Base-by-base conservation (phyloP, 2,888 invertebrate genomes). In the Temnothorax unifasciatus region DNA sequence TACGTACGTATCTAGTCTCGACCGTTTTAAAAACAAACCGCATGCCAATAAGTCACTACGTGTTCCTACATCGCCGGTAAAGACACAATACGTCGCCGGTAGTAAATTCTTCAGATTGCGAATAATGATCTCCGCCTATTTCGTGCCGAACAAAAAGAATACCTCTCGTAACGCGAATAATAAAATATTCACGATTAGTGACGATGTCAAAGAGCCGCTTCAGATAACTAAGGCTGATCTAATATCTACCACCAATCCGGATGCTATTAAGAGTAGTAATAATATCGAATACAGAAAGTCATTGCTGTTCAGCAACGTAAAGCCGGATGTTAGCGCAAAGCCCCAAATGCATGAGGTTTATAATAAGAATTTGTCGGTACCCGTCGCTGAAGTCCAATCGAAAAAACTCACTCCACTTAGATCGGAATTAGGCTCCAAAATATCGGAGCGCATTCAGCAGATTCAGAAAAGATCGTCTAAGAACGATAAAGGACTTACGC, bases 161-260 rank as follows among this genome's bases (percentile, higher is more conserved):
- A n/a, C 13, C 6, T 64, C 87, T 6, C 73, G 85, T n/a, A 64
- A 54, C 74, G 84, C 79, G 25, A 50, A 66, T 61, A 50, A 66
- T 61, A 92, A 90, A 85, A 85, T 94, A 44, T 94, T 93, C 83
- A 93, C 92, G 64, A 89, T 94, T 83, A 92, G 87, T 87, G 91
- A 92, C 47, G 88, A 75, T 71, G 82, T 87, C 29, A 92, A 91
- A 82, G 92, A 93, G 74, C 95, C 95, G 88, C 91, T 96, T 15
- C 96, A 96, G 79, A 97, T 97, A 88, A 95, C 96, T 85, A 96
- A 96, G 82, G 95, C 96, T 75, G 96, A 96, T 85, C 95, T 97
- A 82, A 95, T 96, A 4, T 97, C 96, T 0, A 97, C 97, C 3
- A 97, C 97, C 59, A 97, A 97, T 93, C 95, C 95, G 85, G 95